Percentiles rank a stretch among this genome's conserved stretches.
Conservation (phyloP, 2,888 invertebrate genomes). For the Cheilosia scutellata region DNA sequence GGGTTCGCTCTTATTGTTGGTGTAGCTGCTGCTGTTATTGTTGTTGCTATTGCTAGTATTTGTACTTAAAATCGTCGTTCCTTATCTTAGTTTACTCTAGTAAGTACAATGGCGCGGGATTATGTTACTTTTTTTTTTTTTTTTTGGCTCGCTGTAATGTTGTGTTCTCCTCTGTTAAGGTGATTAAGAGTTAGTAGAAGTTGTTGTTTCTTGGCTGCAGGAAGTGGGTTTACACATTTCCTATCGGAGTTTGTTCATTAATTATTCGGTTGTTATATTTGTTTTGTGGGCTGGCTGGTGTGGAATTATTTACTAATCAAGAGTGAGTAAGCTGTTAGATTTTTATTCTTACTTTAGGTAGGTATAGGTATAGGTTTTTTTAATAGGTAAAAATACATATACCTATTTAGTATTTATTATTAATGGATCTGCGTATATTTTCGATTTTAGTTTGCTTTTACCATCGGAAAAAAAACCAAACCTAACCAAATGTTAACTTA, state of each 20-base stretch:
- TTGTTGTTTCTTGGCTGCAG: slow-evolving; percentile 61
- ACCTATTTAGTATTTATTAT: too few species aligned
- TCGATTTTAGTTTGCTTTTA: too few species aligned
- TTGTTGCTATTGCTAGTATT: slow-evolving; percentile 61
- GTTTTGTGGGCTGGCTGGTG: slow-evolving; percentile 32
- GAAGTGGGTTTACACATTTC: slow-evolving; percentile 71
- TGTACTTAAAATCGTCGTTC: slow-evolving; percentile 67
- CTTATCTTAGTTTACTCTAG: slow-evolving; percentile 73
- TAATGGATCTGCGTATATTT: too few species aligned
- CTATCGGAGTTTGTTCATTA: slow-evolving; percentile 72
- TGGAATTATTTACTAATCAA: slow-evolving; percentile 59
- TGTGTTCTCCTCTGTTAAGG: slow-evolving; percentile 51
- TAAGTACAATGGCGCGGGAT: slow-evolving; percentile 69
- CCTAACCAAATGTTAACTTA: too few species aligned
- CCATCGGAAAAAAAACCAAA: too few species aligned
- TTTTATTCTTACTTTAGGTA: slow-evolving; percentile 18
- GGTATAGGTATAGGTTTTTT: neutral
- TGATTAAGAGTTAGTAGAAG: slow-evolving; percentile 54
- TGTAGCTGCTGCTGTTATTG: slow-evolving; percentile 16
- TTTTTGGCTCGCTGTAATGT: slow-evolving; percentile 44
- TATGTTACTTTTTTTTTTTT: slow-evolving; percentile 62
- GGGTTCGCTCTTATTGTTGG: slow-evolving; percentile 30
- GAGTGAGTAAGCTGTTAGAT: slow-evolving; percentile 59
- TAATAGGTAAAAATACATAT: too few species aligned
- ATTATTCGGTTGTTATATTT: slow-evolving; percentile 65